Conservation (phyloP, 2,888 invertebrate species). For the Epiblema foenella region DNA sequence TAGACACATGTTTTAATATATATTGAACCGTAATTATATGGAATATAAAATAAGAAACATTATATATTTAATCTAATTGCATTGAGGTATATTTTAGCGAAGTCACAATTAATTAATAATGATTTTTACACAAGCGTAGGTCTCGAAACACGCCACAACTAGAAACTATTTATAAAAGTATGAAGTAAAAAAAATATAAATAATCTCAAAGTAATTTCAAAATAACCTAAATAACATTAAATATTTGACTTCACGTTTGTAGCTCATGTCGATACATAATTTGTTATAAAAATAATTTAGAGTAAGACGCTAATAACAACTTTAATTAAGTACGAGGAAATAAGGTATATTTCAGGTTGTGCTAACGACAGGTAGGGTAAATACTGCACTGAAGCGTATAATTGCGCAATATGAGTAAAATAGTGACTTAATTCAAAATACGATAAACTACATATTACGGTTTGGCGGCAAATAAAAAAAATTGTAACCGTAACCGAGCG, state of each 20-base stretch:
- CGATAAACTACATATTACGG: no score
- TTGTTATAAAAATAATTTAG: conserved; percentile 45
- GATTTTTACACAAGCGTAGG: conserved; percentile 28
- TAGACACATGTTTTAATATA: no score
- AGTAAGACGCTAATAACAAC: conserved; percentile 50
- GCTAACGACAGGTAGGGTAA: conserved; percentile 40
- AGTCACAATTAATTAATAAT: conserved; percentile 32
- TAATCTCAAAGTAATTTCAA: conserved; percentile 84
- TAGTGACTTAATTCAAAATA: neutral
- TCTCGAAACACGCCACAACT: conserved; percentile 52
- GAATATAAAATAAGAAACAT: neutral
- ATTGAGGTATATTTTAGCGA: conserved; percentile 22
- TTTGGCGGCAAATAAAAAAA: no score
- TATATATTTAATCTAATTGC: neutral
- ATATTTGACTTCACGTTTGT: conserved; percentile 60
- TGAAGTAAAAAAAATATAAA: conserved; percentile 70
- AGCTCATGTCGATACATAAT: conserved; percentile 40
- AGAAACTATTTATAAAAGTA: conserved; percentile 73
- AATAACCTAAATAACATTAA: conserved; percentile 63
- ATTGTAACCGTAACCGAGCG: no score
- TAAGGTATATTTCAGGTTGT: conserved; percentile 39
- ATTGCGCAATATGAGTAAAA: neutral
- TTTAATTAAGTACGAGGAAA: conserved; percentile 21
- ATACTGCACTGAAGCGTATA: conserved; percentile 23
- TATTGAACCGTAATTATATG: no score